Conservation (phyloP, 2,888 invertebrate genomes). For the Tetragonisca angustula region DNA sequence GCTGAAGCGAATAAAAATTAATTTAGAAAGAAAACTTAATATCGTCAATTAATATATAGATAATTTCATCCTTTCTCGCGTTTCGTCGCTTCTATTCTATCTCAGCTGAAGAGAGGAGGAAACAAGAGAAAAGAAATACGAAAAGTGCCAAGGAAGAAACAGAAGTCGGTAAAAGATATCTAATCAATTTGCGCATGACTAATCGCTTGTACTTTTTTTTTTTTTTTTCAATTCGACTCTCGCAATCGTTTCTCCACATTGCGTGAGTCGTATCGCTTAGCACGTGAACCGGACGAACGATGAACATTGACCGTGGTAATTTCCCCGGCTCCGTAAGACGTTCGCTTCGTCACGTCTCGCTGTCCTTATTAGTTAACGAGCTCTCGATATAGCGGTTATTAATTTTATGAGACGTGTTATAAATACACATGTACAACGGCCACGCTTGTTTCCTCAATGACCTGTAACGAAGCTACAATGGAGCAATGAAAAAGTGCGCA, state of each 20-base stretch:
- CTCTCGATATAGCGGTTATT: slow-evolving; percentile 22
- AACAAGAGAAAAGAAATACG: not conserved
- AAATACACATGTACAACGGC: not conserved
- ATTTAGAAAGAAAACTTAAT: not conserved
- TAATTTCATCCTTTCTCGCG: not conserved
- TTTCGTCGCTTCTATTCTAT: not conserved
- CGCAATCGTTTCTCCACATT: slow-evolving; percentile 30
- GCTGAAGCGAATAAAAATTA: not conserved
- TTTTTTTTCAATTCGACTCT: slow-evolving; percentile 15
- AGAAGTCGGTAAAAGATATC: not conserved
- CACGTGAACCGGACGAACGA: slow-evolving; percentile 50
- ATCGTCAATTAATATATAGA: not conserved
- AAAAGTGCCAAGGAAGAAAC: not conserved
- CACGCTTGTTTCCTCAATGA: slow-evolving; percentile 9
- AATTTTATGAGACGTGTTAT: slow-evolving; percentile 30
- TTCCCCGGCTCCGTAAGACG: slow-evolving; percentile 60
- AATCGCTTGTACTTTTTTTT: slow-evolving; percentile 15
- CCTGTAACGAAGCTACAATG: no score
- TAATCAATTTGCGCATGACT: slow-evolving; percentile 16
- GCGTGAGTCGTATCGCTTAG: slow-evolving; percentile 36
- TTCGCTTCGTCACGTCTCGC: slow-evolving; percentile 31
- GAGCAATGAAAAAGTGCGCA: not conserved
- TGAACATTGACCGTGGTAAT: slow-evolving; percentile 74
- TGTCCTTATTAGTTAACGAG: slow-evolving; percentile 32
- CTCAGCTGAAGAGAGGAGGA: not conserved